These are phyloP conservation scores for Chrysina gloriosa DNA, from an alignment of 2,888 invertebrate genomes.

Conservation along the genomic window DNA sequence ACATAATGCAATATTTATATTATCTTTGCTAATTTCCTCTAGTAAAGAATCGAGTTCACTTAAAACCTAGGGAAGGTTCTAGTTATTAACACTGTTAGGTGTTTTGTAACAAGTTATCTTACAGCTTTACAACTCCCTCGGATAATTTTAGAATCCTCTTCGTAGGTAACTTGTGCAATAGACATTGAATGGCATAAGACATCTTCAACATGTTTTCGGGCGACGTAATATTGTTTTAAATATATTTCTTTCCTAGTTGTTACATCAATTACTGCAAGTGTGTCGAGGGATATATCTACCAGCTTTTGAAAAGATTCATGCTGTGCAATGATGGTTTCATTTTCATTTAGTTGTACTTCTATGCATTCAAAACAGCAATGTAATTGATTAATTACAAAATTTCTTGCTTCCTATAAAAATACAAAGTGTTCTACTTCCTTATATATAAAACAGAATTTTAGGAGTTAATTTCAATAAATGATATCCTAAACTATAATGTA, in stretches of 20 bases:
- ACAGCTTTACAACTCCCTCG: constrained; percentile 70
- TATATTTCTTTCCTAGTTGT: constrained; percentile 43
- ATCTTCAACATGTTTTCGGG: constrained; percentile 57
- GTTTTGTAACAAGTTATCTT: too few species aligned
- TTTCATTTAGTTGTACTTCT: constrained; percentile 45
- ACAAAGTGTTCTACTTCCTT: not conserved
- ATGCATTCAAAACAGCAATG: constrained; percentile 52
- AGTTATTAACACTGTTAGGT: not conserved
- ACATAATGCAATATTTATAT: constrained; percentile 67
- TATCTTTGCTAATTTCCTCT: constrained; percentile 64
- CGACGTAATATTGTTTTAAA: constrained; percentile 46
- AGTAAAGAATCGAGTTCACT: constrained; percentile 67
- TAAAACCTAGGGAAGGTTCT: constrained; percentile 64
- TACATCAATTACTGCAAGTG: constrained; percentile 54
- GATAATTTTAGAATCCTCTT: constrained; percentile 62
- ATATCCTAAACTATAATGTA: too few species aligned
- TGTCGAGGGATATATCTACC: constrained; percentile 60
- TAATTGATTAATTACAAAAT: constrained; percentile 53
- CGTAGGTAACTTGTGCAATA: constrained; percentile 59
- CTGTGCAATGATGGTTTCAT: constrained; percentile 38
- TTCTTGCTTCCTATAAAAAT: constrained; percentile 55
- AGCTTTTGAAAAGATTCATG: constrained; percentile 58
- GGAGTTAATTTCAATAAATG: too few species aligned
- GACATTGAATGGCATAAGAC: constrained; percentile 63
- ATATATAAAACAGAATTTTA: too few species aligned